Evolutionary conservation across 1,140 invertebrate genomes (phyloP).

Genomic region (Apis cerana): DNA sequence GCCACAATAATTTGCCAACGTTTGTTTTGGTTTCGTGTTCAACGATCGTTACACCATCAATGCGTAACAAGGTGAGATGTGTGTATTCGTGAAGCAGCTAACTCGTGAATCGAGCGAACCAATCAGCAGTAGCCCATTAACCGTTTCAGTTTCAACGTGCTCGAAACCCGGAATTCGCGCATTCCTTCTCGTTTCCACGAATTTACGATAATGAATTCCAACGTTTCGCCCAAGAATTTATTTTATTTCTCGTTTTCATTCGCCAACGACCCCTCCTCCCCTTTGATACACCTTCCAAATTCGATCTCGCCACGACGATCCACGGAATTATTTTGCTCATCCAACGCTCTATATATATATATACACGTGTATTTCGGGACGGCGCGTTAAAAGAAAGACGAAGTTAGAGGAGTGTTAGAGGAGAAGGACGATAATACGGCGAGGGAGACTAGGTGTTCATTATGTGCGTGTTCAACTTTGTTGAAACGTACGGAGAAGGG

Average conservation of each 20-base stretch:
- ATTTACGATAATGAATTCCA: slow-evolving; percentile 42
- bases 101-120: slow-evolving; percentile 39
- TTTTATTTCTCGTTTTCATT: slow-evolving; percentile 17
- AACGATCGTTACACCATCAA: slow-evolving; percentile 38
- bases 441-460: neutral
- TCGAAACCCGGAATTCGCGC: slow-evolving; percentile 30
- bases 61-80: slow-evolving; percentile 10
- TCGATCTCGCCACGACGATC: no score
- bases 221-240: slow-evolving; percentile 36
- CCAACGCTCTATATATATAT: no score
- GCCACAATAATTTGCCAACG: slow-evolving; percentile 30
- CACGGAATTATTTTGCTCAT: no score
- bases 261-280: neutral
- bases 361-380: no score
- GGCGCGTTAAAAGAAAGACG: no score
- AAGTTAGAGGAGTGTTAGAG: neutral
- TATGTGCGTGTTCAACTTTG: slow-evolving; percentile 9
- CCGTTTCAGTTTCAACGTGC: slow-evolving; percentile 27
- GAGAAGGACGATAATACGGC: neutral
- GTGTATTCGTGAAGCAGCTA: slow-evolving; percentile 6
- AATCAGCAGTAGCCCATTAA: slow-evolving; percentile 36
- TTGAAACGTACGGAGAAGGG: neutral
- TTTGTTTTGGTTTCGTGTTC: slow-evolving; percentile 33
- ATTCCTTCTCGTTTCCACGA: slow-evolving; percentile 15
- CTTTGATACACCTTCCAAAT: neutral